These are phyloP conservation scores for Magallana ariakensis DNA, from an alignment of 1,140 invertebrate genomes.

Conservation along the genomic window DNA sequence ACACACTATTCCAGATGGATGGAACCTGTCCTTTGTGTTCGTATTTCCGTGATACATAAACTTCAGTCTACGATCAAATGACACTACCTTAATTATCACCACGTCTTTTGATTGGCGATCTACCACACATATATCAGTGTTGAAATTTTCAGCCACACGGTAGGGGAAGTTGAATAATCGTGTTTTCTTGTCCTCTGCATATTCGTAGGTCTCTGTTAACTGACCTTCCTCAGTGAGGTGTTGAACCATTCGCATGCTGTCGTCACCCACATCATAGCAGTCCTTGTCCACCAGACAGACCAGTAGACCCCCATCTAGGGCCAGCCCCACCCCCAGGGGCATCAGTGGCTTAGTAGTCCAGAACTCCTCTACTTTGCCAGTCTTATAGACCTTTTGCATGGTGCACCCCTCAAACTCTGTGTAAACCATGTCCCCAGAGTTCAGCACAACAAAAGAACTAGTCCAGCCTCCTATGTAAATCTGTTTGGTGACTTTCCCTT, in stretches of 20 bases:
- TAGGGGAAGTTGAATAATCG: conserved; percentile 33
- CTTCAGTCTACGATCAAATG: conserved; percentile 11
- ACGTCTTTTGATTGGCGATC: conserved; percentile 1
- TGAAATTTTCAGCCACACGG: conserved; percentile 13
- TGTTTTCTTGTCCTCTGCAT: conserved; percentile 17
- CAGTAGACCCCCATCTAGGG: conserved; percentile 20
- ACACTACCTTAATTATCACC: conserved; percentile 29
- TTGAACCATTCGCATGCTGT: conserved; percentile 28
- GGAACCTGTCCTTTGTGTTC: background rate
- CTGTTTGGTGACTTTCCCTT: conserved; percentile 2
- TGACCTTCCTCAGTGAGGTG: background rate
- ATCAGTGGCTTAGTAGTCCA: conserved; percentile 13
- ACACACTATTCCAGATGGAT: conserved; percentile 11
- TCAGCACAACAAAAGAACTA: conserved; percentile 3
- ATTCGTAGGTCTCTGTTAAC: conserved; percentile 16
- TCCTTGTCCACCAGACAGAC: conserved; percentile 28
- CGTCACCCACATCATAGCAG: conserved; percentile 4
- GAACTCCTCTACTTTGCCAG: conserved; percentile 24
- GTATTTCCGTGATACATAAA: conserved; percentile 18
- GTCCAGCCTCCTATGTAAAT: conserved; percentile 15
- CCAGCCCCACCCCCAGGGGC: background rate
- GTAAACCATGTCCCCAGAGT: conserved; percentile 35
- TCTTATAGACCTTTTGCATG: conserved; percentile 28
- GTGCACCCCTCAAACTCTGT: conserved; percentile 18
- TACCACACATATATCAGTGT: conserved; percentile 31